Percentiles rank a stretch among this genome's conserved stretches.
Evolutionary conservation across 2,888 invertebrate genomes (phyloP).

Genomic region (Xylota segnis): DNA sequence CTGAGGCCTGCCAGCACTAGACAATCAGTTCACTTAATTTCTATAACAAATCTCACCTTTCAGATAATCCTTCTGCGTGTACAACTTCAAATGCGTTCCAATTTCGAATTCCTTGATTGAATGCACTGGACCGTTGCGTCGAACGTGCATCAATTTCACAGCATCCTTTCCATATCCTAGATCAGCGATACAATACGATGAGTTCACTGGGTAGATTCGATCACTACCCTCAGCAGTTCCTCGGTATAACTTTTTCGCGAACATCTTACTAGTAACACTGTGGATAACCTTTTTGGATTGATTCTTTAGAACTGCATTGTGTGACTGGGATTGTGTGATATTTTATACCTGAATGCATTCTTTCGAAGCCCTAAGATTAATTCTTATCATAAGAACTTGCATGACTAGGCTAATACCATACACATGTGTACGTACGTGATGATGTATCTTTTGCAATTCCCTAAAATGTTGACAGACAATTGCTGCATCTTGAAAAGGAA

Average conservation of each 20-base stretch:
- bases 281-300: constrained; percentile 31
- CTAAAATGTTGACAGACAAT: constrained; percentile 36
- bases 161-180: constrained; percentile 88
- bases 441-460: constrained; percentile 15
- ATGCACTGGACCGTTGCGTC: constrained; percentile 88
- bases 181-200: constrained; percentile 81
- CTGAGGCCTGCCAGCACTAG: too few relatives aligned
- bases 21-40: too few relatives aligned
- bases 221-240: background rate
- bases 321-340: background rate
- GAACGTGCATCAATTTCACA: constrained; percentile 90
- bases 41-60: constrained; percentile 82
- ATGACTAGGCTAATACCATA: constrained; percentile 44
- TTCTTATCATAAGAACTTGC: constrained; percentile 54
- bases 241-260: constrained; percentile 57
- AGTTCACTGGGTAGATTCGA: background rate
- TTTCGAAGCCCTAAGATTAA: constrained; percentile 40
- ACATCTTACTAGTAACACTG: constrained; percentile 28
- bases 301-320: constrained; percentile 32
- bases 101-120: constrained; percentile 91
- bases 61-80: constrained; percentile 89
- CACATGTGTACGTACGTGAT: too few relatives aligned
- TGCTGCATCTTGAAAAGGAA: background rate
- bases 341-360: constrained; percentile 60
- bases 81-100: constrained; percentile 89